Evolutionary conservation across 2,888 invertebrate genomes (phyloP).

Genomic region (Artemia sp.): DNA sequence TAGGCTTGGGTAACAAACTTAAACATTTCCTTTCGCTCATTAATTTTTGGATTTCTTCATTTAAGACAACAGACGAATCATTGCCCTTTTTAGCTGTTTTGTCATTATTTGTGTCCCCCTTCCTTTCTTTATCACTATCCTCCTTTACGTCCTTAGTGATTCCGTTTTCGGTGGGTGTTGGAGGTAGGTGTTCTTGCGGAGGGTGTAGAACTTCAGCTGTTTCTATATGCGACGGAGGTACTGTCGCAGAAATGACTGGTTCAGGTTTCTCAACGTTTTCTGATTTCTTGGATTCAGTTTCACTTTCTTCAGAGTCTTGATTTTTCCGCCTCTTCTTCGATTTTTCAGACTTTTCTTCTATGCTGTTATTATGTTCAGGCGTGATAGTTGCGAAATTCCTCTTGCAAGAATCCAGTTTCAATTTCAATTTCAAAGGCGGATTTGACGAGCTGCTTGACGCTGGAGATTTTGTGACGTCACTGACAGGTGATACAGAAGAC

Average conservation of each 20-base stretch:
- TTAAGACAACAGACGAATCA: neutral
- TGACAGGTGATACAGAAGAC: conserved; percentile 9
- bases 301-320: conserved; percentile 14
- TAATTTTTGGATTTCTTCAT: neutral
- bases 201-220: neutral
- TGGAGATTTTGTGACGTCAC: neutral
- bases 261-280: conserved; percentile 16
- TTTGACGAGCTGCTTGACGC: neutral
- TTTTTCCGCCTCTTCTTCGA: neutral
- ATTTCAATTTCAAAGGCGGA: conserved; percentile 9
- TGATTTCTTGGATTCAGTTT: neutral
- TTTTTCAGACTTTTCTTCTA: conserved; percentile 5
- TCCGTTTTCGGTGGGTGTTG: neutral
- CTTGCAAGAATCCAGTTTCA: conserved; percentile 7
- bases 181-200: neutral
- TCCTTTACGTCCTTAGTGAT: neutral
- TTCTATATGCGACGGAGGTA: neutral
- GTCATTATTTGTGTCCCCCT: no score
- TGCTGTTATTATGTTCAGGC: neutral
- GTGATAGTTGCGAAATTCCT: conserved; percentile 6
- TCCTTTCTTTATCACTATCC: no score
- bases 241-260: neutral
- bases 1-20: neutral
- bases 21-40: conserved; percentile 9
- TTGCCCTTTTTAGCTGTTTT: no score